Evolutionary conservation across 1,140 invertebrate species (phyloP).

Genomic region (Bombus pascuorum): DNA sequence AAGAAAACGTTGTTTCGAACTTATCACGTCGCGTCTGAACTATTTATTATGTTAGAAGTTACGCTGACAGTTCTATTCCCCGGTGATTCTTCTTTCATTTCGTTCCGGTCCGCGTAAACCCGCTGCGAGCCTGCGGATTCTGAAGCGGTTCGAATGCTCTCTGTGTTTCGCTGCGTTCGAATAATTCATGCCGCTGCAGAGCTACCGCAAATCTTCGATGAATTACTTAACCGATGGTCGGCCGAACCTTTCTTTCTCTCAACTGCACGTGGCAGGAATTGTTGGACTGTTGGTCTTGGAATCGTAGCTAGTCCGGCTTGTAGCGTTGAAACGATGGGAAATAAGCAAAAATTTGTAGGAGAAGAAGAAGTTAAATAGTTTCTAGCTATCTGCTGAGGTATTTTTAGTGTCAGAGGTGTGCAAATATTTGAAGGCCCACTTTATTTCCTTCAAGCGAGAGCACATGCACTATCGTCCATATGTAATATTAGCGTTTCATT

Average conservation of each 20-base stretch:
- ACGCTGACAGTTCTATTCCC: conserved; percentile 45
- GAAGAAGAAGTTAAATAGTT: no score
- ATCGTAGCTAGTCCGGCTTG: neutral
- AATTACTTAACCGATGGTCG: conserved; percentile 27
- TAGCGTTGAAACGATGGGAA: neutral
- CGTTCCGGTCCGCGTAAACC: neutral
- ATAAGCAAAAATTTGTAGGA: no score
- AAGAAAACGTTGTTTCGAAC: neutral
- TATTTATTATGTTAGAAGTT: conserved; percentile 48
- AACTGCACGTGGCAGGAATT: neutral
- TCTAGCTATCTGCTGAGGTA: no score
- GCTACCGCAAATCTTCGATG: conserved; percentile 40
- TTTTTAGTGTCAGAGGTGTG: no score
- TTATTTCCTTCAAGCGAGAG: no score
- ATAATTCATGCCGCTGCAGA: conserved; percentile 44
- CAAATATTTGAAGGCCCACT: no score
- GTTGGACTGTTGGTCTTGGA: neutral
- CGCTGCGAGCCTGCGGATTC: conserved; percentile 16
- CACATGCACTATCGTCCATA: no score
- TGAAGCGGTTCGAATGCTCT: conserved; percentile 29
- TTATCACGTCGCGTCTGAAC: conserved; percentile 36
- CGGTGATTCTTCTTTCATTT: conserved; percentile 5
- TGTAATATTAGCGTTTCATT: no score
- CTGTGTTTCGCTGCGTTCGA: neutral
- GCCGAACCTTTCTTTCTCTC: neutral